A percentile compares a stretch with the other conserved stretches of the same genome.
Evolutionary conservation across 2,888 invertebrate genomes (phyloP).

Genomic region (Netelia melanura): DNA sequence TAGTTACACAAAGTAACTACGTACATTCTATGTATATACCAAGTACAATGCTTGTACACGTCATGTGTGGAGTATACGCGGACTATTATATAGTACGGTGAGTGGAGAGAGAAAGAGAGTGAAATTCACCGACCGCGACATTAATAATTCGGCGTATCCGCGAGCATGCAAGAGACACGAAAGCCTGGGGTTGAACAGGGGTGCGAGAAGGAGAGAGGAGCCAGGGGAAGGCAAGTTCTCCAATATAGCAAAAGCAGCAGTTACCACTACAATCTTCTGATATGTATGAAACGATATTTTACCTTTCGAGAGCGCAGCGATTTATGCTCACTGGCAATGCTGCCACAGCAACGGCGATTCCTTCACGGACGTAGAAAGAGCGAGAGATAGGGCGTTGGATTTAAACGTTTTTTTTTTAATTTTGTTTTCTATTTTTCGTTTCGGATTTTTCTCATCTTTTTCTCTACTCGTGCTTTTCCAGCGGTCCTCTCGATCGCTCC

Average conservation of each 20-base stretch:
- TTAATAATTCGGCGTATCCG: constrained; percentile 60
- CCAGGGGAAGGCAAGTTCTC: neutral
- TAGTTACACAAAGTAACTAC: constrained; percentile 16
- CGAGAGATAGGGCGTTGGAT: neutral
- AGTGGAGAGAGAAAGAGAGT: constrained; percentile 5
- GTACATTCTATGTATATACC: neutral
- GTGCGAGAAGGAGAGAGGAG: neutral
- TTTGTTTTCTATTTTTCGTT: neutral
- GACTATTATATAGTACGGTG: neutral
- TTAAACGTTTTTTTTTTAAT: neutral
- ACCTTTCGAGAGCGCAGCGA: constrained; percentile 62
- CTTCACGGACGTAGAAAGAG: neutral
- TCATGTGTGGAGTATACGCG: neutral
- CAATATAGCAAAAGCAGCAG: constrained; percentile 45
- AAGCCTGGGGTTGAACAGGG: neutral
- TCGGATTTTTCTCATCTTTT: neutral
- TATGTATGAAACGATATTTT: constrained; percentile 61
- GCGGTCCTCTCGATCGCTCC: constrained; percentile 1
- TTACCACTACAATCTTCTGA: constrained; percentile 51
- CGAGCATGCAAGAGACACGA: constrained; percentile 56
- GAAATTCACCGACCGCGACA: constrained; percentile 54
- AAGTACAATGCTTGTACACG: neutral
- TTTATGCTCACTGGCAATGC: constrained; percentile 51
- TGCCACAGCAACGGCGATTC: constrained; percentile 1
- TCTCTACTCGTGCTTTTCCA: constrained; percentile 26